A percentile compares a stretch with the other conserved stretches of the same genome.
Conservation (phyloP, 2,797 vertebrate genomes). For the Clarias fuscus region DNA sequence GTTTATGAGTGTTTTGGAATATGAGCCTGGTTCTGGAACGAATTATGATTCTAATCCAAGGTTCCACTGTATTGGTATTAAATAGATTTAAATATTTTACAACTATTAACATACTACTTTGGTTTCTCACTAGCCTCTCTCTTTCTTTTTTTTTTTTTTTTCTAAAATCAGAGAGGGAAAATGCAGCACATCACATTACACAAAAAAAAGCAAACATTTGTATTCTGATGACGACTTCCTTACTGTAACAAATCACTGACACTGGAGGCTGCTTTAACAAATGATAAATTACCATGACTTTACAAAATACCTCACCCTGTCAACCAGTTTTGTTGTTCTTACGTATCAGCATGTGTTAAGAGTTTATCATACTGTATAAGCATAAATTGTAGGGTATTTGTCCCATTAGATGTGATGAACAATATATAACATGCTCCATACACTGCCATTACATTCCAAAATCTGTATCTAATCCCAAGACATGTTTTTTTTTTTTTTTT, state of each 20-base stretch:
- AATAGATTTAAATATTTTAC: too few relatives aligned
- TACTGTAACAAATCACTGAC: background rate
- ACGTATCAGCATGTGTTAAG: background rate
- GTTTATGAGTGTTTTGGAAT: too few relatives aligned
- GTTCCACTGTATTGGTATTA: too few relatives aligned
- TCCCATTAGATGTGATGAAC: too few relatives aligned
- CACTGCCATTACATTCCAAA: background rate
- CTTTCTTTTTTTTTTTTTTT: background rate
- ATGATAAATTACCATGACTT: background rate
- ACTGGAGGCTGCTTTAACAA: background rate
- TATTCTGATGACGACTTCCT: background rate
- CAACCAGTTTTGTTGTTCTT: background rate
- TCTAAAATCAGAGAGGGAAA: too few relatives aligned
- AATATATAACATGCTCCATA: too few relatives aligned
- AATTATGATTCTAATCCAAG: too few relatives aligned
- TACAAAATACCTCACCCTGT: background rate
- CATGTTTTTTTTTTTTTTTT: background rate
- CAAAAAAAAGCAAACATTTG: background rate
- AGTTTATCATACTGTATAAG: too few relatives aligned
- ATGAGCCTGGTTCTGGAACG: too few relatives aligned
- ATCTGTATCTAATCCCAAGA: background rate
- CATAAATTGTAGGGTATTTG: too few relatives aligned
- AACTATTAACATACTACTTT: too few relatives aligned
- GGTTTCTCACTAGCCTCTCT: too few relatives aligned
- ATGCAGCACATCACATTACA: background rate